Evolutionary conservation across 1,140 invertebrate species (phyloP).

Genomic region (Luehdorfia chinensis): DNA sequence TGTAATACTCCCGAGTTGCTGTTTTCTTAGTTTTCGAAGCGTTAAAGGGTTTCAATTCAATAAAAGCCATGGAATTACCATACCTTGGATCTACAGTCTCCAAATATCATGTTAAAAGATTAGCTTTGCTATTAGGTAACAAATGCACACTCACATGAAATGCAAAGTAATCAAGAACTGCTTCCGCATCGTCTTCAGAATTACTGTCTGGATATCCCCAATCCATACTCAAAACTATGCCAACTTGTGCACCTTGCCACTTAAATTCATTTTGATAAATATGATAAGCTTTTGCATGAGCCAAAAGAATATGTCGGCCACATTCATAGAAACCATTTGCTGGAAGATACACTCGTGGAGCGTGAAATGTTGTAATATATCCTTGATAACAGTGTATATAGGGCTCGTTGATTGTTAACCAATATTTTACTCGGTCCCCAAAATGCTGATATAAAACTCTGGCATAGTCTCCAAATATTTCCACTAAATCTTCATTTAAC

Average conservation of each 20-base stretch:
- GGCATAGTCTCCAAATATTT: slow-evolving; percentile 80
- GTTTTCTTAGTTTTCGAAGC: too few species aligned
- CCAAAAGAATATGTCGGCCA: slow-evolving; percentile 21
- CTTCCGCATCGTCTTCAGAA: slow-evolving; percentile 22
- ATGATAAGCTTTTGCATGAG: slow-evolving; percentile 24
- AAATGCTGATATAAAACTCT: slow-evolving; percentile 77
- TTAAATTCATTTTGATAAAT: slow-evolving; percentile 23
- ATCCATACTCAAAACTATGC: slow-evolving; percentile 23
- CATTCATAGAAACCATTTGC: slow-evolving; percentile 25
- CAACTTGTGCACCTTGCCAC: slow-evolving; percentile 23
- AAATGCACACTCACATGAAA: slow-evolving; percentile 19
- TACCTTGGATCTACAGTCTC: too few species aligned
- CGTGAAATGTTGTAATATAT: slow-evolving; percentile 9
- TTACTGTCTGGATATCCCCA: slow-evolving; percentile 21
- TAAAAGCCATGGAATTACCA: too few species aligned
- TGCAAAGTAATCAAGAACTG: slow-evolving; percentile 16
- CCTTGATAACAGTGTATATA: slow-evolving; percentile 18
- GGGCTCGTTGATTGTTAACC: slow-evolving; percentile 85
- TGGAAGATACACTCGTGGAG: slow-evolving; percentile 19
- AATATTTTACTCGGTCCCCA: slow-evolving; percentile 80
- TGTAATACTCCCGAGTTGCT: too few species aligned
- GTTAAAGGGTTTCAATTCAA: too few species aligned
- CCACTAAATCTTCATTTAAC: slow-evolving; percentile 79
- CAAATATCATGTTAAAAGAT: too few species aligned
- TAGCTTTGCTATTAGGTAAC: too few species aligned